Conservation (phyloP, 2,888 invertebrate species). For the Eupithecia inturbata region DNA sequence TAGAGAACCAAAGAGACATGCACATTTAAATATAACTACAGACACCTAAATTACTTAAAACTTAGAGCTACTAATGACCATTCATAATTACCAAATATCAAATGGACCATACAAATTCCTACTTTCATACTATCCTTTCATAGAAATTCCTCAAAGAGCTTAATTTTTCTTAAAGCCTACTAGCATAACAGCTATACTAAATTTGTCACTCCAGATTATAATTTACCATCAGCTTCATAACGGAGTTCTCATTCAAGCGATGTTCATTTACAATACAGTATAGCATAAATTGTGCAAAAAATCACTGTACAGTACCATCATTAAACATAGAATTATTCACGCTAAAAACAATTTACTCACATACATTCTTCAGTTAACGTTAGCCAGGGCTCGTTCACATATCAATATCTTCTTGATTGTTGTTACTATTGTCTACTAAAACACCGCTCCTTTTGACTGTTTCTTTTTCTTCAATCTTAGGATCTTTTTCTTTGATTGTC, state of each 20-base stretch:
- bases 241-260: not conserved
- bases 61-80: slow-evolving; percentile 2
- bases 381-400: slow-evolving; percentile 60
- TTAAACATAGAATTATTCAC: not conserved
- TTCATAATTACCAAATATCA: slow-evolving; percentile 34
- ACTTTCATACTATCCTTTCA: slow-evolving; percentile 45
- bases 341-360: not conserved
- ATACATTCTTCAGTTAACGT: slow-evolving; percentile 5
- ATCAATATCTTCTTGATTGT: slow-evolving; percentile 64
- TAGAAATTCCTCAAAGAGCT: not conserved
- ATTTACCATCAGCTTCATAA: not conserved
- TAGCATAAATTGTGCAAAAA: not conserved
- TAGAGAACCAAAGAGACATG: not conserved
- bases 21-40: not conserved
- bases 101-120: slow-evolving; percentile 33
- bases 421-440: slow-evolving; percentile 65
- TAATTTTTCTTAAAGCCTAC: not conserved
- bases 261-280: not conserved
- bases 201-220: not conserved
- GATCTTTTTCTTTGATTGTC: slow-evolving; percentile 61
- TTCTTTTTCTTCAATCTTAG: slow-evolving; percentile 50
- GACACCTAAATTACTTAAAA: not conserved
- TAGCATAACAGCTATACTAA: not conserved
- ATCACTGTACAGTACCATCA: not conserved
- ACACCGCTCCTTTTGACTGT: slow-evolving; percentile 64